These are phyloP conservation scores for Pachliopta kotzebuea DNA, from an alignment of 2,888 invertebrate species.

Conservation along the genomic window DNA sequence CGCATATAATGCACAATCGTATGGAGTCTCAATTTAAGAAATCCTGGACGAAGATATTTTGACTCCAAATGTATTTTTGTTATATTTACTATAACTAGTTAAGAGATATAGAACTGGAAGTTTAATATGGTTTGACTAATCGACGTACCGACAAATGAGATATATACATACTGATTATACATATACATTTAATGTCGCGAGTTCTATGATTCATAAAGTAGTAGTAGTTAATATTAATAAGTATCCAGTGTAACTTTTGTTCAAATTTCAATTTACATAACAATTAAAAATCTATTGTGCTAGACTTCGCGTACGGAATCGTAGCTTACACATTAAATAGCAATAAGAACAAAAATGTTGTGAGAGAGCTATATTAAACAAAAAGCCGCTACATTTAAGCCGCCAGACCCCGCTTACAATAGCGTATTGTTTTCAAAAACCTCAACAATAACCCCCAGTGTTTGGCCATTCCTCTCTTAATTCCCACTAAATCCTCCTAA, in stretches of 20 bases:
- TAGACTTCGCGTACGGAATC: constrained; percentile 8
- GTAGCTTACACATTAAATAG: constrained; percentile 17
- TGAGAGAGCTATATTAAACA: constrained; percentile 52
- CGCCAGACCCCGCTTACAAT: constrained; percentile 51
- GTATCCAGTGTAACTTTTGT: background rate
- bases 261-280: background rate
- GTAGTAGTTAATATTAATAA: background rate
- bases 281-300: constrained; percentile 1
- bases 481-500: constrained; percentile 65
- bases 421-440: constrained; percentile 62
- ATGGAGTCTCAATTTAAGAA: too few relatives aligned
- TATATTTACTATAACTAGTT: too few relatives aligned
- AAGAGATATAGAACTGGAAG: too few relatives aligned
- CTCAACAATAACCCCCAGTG: constrained; percentile 56
- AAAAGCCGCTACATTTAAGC: constrained; percentile 47
- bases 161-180: too few relatives aligned
- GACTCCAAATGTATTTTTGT: too few relatives aligned
- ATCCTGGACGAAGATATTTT: too few relatives aligned
- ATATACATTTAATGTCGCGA: too few relatives aligned
- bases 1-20: too few relatives aligned
- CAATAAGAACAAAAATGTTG: constrained; percentile 28
- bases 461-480: constrained; percentile 56
- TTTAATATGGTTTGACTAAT: too few relatives aligned
- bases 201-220: background rate
- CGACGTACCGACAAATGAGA: too few relatives aligned